A percentile compares a stretch with the other conserved stretches of the same genome.
Conservation (phyloP, 2,113 vertebrate species). For the Xyliphius kryptos region DNA sequence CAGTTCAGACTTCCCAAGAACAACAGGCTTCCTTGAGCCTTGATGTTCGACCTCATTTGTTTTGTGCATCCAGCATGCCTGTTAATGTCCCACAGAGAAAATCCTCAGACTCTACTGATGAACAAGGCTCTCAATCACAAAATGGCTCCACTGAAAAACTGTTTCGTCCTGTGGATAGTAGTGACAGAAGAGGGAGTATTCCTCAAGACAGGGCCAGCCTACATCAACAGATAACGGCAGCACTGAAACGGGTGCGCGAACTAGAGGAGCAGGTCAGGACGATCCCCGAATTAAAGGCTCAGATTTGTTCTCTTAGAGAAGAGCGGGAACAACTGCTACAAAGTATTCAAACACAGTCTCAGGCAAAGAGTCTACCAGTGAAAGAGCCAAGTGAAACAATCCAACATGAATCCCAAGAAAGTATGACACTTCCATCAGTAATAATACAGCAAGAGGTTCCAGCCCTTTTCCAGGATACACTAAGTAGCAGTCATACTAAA, state of each 20-base stretch:
- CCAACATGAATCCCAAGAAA: slow-evolving; percentile 31
- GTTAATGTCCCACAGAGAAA: slow-evolving; percentile 71
- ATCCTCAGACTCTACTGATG: slow-evolving; percentile 53
- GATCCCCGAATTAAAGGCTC: slow-evolving; percentile 64
- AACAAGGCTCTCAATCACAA: slow-evolving; percentile 52
- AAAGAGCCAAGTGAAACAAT: background rate
- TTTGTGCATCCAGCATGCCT: slow-evolving; percentile 89
- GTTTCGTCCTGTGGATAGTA: slow-evolving; percentile 51
- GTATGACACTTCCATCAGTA: background rate
- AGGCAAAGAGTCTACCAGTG: background rate
- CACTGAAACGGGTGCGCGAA: slow-evolving; percentile 61
- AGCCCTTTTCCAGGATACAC: background rate
- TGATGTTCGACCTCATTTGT: slow-evolving; percentile 74
- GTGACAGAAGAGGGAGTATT: slow-evolving; percentile 42
- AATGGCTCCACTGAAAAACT: slow-evolving; percentile 49
- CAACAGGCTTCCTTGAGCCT: slow-evolving; percentile 54
- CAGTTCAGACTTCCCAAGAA: slow-evolving; percentile 44
- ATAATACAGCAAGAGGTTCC: slow-evolving; percentile 8
- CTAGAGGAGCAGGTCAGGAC: slow-evolving; percentile 61
- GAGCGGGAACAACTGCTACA: slow-evolving; percentile 55
- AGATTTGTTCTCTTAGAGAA: slow-evolving; percentile 58
- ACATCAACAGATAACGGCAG: slow-evolving; percentile 64
- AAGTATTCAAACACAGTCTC: slow-evolving; percentile 54
- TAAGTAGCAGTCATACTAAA: slow-evolving; percentile 5
- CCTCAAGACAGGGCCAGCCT: slow-evolving; percentile 50